Base-by-base conservation (phyloP, 2,888 invertebrate genomes). In the Tachina fera region DNA sequence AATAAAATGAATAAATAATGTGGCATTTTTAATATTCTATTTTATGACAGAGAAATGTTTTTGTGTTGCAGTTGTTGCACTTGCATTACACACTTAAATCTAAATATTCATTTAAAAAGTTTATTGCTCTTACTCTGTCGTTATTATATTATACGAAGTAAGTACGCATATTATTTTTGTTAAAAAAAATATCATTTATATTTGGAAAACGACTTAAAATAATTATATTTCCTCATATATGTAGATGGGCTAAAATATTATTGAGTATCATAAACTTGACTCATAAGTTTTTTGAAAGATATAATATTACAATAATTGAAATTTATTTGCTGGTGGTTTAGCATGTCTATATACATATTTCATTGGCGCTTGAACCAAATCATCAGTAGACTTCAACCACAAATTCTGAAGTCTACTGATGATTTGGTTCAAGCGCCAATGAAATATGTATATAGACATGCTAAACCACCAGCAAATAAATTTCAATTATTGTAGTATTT, bases 41-140 rank as follows among this genome's bases (percentile, higher is more conserved):
- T 80, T 31, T 72, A 71, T 67, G 51, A 39, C 16, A 16, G 14
- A 43, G 31, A 10, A 10, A 51, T 63, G 53, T 53, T 43, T 19
- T 43, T 68, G 45, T 45, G 16, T 11, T 79, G 51, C 70, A 71
- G 39, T 74, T 74, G 58, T 51, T 60, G 58, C 58, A 63, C 22
- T 71, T 53, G n/a, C 53, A 61, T 74, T n/a, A 68, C 67, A 67
- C 51, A 63, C 22, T 63, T 53, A 19, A 51, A 61, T 74, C 68
- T 74, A 74, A 80, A 60, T 67, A 65, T 83, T 61, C 60, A 79
- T 74, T 47, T 74, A 19, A 45, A 41, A 41, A 74, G 83, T 83
- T 83, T 83, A 83, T 79, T 83, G 83, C 83, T 83, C 83, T 58
- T 81, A 31, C 43, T 6, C 5, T 53, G 67, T 56, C 56, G 41